Evolutionary conservation across 2,113 vertebrate species (phyloP).

Genomic region (Dasyornis broadbenti): DNA sequence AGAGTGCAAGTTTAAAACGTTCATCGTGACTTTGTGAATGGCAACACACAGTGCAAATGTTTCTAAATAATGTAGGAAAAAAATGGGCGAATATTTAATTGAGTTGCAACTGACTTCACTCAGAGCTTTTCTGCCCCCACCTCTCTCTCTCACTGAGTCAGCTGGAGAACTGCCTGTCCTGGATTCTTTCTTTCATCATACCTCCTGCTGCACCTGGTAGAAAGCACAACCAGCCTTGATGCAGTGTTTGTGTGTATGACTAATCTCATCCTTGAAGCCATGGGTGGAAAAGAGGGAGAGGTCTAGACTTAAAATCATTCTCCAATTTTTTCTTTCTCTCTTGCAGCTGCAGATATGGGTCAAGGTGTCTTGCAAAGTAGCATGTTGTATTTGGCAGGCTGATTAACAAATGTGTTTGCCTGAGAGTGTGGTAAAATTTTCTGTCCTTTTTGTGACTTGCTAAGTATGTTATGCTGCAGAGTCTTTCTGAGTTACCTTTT

Average conservation of each 20-base stretch:
- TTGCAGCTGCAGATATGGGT: not conserved
- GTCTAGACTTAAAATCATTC: not conserved
- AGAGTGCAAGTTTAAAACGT: not conserved
- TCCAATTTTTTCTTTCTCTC: not conserved
- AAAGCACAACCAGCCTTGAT: not conserved
- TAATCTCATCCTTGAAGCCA: not conserved
- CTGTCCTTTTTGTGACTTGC: not conserved
- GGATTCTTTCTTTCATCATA: not conserved
- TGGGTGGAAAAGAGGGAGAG: not conserved
- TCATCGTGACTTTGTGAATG: not conserved
- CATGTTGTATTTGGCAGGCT: not conserved
- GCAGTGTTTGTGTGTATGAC: not conserved
- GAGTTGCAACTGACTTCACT: not conserved
- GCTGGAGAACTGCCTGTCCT: not conserved
- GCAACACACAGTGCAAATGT: not conserved
- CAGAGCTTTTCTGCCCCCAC: not conserved
- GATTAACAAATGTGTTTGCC: not conserved
- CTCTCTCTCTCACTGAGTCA: not conserved
- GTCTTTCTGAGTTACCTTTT: not conserved
- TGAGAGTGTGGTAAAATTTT: not conserved
- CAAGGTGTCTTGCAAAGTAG: not conserved
- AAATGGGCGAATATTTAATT: not conserved
- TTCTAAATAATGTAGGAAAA: not conserved
- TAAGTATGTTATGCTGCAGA: rapidly evolving
- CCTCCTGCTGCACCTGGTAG: not conserved